Conservation (phyloP, 2,888 invertebrate species). For the Alitta virens region DNA sequence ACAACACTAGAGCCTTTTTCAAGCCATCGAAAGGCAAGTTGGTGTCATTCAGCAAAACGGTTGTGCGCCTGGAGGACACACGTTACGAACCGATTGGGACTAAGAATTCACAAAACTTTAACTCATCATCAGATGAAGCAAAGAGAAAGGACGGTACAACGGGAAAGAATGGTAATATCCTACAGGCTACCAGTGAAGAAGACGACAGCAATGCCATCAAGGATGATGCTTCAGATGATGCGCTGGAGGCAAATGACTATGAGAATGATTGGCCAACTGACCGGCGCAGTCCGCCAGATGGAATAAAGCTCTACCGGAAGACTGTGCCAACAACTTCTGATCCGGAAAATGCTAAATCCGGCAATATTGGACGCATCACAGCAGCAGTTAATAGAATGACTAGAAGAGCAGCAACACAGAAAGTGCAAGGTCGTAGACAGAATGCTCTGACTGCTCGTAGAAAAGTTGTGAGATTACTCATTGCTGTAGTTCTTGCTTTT, state of each 20-base stretch:
- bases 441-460: slow-evolving; percentile 68
- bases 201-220: neutral
- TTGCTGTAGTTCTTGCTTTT: slow-evolving; percentile 83
- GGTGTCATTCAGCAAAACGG: neutral
- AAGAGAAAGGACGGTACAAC: neutral
- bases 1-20: too few relatives aligned
- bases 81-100: neutral
- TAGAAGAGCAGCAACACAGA: neutral
- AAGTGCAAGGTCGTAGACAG: slow-evolving; percentile 3
- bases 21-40: neutral
- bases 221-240: neutral
- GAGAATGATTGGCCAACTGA: slow-evolving; percentile 17
- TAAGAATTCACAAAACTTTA: neutral
- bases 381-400: neutral
- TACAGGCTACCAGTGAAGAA: neutral
- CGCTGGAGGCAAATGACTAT: neutral
- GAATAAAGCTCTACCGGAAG: neutral
- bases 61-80: neutral
- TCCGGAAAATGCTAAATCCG: neutral
- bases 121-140: neutral
- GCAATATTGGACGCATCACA: neutral
- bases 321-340: neutral
- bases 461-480: slow-evolving; percentile 83
- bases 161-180: neutral
- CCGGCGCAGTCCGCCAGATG: neutral